phyloP scores from a whole-genome alignment of 1,140 invertebrate genomes.

The Drosophila sturtevanti region DNA sequence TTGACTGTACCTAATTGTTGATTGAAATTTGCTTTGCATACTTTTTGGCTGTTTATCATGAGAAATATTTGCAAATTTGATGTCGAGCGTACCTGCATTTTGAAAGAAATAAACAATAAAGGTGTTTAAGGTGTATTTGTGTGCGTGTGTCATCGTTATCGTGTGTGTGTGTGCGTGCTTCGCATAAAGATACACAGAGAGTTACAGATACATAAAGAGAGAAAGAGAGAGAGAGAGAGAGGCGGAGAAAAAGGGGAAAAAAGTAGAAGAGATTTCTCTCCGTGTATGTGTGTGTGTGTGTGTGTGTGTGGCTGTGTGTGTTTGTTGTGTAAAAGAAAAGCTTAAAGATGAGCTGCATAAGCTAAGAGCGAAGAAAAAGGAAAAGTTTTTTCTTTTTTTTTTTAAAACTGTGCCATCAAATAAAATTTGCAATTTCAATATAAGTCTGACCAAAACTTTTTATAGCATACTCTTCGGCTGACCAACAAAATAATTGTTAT shows the following conservation, averaged over 20 bases:
- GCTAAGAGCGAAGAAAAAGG: conserved; percentile 49
- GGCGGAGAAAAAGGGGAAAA: conserved; percentile 27
- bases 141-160: conserved; percentile 29
- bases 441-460: background rate
- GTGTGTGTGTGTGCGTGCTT: conserved; percentile 59
- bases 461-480: conserved; percentile 36
- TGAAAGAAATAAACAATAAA: conserved; percentile 65
- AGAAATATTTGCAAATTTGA: conserved; percentile 68
- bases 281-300: conserved; percentile 22
- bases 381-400: conserved; percentile 20
- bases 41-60: conserved; percentile 64
- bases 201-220: too few relatives aligned
- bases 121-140: conserved; percentile 48
- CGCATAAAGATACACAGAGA: conserved; percentile 39
- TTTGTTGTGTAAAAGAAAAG: conserved; percentile 50
- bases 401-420: conserved; percentile 17
- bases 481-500: background rate
- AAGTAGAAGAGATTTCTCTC: conserved; percentile 45
- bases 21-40: conserved; percentile 65
- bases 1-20: conserved; percentile 71
- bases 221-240: background rate
- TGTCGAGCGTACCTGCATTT: conserved; percentile 72
- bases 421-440: conserved; percentile 7
- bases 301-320: conserved; percentile 13
- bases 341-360: conserved; percentile 58